A percentile compares a stretch with the other conserved stretches of the same genome.
These are phyloP conservation scores for Daphoenositta chrysoptera DNA, from an alignment of 2,113 vertebrate genomes.

Conservation along the genomic window DNA sequence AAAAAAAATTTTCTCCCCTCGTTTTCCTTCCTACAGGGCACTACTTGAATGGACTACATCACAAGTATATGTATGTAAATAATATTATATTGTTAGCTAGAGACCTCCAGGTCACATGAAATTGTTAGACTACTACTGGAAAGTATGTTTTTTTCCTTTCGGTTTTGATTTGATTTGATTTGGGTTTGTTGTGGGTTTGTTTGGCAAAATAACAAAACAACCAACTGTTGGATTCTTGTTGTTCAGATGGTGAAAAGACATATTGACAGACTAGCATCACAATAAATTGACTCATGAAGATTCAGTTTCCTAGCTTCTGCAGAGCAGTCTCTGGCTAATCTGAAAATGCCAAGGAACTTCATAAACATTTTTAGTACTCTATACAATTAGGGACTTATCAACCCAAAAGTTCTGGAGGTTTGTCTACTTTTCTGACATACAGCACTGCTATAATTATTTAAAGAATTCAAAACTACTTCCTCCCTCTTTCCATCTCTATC, in stretches of 20 bases:
- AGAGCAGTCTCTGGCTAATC: not conserved
- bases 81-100: not conserved
- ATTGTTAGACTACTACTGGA: not conserved
- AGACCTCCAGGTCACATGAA: not conserved
- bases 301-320: not conserved
- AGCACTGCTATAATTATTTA: not conserved
- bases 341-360: not conserved
- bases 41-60: not conserved
- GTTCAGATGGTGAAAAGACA: not conserved
- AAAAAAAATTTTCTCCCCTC: not conserved
- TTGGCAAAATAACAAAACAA: not conserved
- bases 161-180: not conserved
- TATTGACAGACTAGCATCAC: not conserved
- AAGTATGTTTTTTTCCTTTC: not conserved
- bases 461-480: not conserved
- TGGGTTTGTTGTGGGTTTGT: not conserved
- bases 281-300: not conserved
- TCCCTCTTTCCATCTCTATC: not conserved
- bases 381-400: not conserved
- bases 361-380: constrained; percentile 19
- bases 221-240: not conserved
- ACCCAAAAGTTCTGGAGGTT: constrained; percentile 10
- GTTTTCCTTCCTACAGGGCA: not conserved
- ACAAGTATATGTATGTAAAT: not conserved
- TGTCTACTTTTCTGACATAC: not conserved